Evolutionary conservation across 2,113 vertebrate genomes (phyloP).

Genomic region (Antechinus flavipes): DNA sequence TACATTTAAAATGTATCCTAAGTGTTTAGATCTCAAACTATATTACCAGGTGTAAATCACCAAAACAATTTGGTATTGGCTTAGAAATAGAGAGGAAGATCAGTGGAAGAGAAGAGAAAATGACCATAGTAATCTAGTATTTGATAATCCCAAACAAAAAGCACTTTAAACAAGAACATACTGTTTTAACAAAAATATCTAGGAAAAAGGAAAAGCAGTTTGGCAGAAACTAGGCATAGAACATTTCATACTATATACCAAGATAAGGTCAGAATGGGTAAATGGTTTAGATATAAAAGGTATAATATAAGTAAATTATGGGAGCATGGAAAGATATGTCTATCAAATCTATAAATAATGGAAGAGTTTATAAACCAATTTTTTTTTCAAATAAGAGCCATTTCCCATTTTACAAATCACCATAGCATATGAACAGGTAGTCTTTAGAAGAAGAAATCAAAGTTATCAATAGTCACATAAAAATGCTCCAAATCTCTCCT

Average conservation of each 20-base stretch:
- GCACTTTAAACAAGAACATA: too few species aligned
- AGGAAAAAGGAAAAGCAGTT: too few species aligned
- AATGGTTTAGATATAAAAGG: too few species aligned
- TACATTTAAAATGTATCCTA: not conserved
- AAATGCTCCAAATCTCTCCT: not conserved
- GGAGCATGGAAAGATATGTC: not conserved
- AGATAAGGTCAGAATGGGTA: too few species aligned
- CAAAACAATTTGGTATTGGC: not conserved
- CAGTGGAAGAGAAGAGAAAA: not conserved
- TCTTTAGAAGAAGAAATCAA: not conserved
- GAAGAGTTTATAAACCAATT: not conserved
- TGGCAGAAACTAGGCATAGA: too few species aligned
- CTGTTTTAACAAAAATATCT: too few species aligned
- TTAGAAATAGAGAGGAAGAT: not conserved
- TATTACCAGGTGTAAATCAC: not conserved
- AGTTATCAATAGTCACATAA: not conserved
- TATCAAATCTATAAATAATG: not conserved
- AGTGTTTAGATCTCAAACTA: not conserved
- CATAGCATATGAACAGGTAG: not conserved
- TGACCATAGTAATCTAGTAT: not conserved
- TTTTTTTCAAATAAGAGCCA: not conserved
- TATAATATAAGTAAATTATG: too few species aligned
- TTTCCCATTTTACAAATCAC: not conserved
- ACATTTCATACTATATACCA: too few species aligned
- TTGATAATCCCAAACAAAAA: too few species aligned